Percentiles rank a stretch among this genome's conserved stretches.
Conservation (phyloP, 2,888 invertebrate species). For the Aphodius sticticus region DNA sequence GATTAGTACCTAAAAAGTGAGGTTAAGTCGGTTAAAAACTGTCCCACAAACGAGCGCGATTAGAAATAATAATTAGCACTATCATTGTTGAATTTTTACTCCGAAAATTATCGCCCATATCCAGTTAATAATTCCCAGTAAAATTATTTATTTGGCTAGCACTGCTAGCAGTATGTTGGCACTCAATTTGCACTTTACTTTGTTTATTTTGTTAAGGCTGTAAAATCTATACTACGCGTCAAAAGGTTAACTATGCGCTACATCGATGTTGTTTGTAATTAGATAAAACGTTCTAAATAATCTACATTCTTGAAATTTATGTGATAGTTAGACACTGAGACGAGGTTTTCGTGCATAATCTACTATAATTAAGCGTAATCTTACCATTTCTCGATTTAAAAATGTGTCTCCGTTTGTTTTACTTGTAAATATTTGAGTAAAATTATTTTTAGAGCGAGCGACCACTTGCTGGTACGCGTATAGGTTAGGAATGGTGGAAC, state of each 20-base stretch:
- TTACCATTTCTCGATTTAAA: neutral
- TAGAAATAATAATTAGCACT: neutral
- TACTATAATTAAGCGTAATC: neutral
- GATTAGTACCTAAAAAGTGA: conserved; percentile 43
- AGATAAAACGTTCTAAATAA: too few relatives aligned
- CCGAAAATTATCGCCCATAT: neutral
- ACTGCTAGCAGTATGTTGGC: neutral
- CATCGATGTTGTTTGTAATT: neutral
- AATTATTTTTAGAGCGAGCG: neutral
- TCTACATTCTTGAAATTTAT: neutral
- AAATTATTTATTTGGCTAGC: neutral
- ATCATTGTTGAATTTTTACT: neutral
- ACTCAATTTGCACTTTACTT: neutral
- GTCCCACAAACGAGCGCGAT: neutral
- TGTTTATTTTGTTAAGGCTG: neutral
- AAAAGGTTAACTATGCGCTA: neutral
- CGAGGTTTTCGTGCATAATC: neutral
- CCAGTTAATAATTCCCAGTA: neutral
- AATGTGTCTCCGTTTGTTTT: neutral
- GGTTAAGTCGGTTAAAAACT: conserved; percentile 5
- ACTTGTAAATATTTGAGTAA: neutral
- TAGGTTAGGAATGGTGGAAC: neutral
- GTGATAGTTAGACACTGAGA: neutral
- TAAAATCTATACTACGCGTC: neutral
- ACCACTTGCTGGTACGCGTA: neutral